Base-by-base conservation (phyloP, 2,113 vertebrate genomes). In the Beaufortia kweichowensis region DNA sequence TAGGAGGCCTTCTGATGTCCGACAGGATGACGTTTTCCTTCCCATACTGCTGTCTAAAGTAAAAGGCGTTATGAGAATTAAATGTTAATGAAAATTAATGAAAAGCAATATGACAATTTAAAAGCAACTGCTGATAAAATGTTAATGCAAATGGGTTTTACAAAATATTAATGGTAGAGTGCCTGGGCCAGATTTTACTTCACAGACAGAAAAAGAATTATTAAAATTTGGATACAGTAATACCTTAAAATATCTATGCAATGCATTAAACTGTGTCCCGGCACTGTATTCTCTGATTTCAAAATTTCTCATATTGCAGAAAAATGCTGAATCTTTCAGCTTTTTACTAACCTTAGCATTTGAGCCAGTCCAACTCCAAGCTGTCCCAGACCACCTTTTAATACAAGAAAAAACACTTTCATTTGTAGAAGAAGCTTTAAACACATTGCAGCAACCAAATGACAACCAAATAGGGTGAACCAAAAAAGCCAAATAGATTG, bases 21-120 rank as follows among this genome's bases (percentile, higher is more conserved):
- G 91, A 91, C 57, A 92, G 85, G 84, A 92, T 92, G 9, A 93
- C 84, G n/a, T 91, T 92, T 35, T 93, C 90, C 64, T 31, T 85
- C 46, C 92, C 92, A 6, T 88, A 92, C 67, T 89, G 87, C 73
- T 90, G 86, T 81, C 91, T 93, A 66, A 81, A 29, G 23, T 70
- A 33, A 24, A 61, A 31, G 3, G 3, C 15, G 41, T 61, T n/a
- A 9, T 24, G 21, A 29, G 10, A 53, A 5, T 39, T 10, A 39
- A 39, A 10, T 11, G 9, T n/a, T n/a, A n/a, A n/a, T n/a, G n/a
- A n/a, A n/a, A n/a, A n/a, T n/a, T n/a, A n/a, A n/a, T n/a, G n/a
- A n/a, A n/a, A n/a, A n/a, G n/a, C n/a, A n/a, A n/a, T n/a, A n/a
- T n/a, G n/a, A n/a, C n/a, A n/a, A n/a, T n/a, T n/a, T n/a, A n/a